Base-by-base conservation (phyloP, 2,888 invertebrate genomes). In the Mycalesis mineus region DNA sequence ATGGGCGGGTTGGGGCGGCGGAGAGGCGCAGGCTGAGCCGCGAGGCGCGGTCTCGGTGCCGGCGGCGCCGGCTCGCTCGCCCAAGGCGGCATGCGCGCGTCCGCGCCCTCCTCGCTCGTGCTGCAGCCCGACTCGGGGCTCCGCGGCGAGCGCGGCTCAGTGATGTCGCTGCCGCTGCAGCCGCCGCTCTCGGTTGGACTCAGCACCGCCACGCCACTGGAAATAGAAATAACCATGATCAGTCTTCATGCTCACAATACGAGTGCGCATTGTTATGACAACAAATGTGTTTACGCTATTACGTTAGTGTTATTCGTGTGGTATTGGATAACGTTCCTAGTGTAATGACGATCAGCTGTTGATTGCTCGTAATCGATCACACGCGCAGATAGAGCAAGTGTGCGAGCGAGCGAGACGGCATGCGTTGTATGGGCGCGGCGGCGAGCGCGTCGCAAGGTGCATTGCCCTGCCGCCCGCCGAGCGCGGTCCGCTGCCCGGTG, bases 141-240 rank as follows among this genome's bases (percentile, higher is more conserved):
- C 85, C 93, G 95, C 70, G 96, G 96, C 60, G 96, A 96, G 65
- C 95, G 94, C 57, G 96, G 96, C 83, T 96, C 96, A 70, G 95
- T 95, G 83, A 95, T 95, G 88, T 96, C 96, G 86, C 95, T 96
- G 71, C 92, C 88, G 72, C 91, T 91, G 91, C 80, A 90, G 73
- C 92, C 93, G 73, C 93, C 91, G 65, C 93, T 94, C 71, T 95
- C 95, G 62, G 94, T 92, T 75, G 94, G 93, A 88, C 95, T 94
- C 78, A 94, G 87, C 77, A 94, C 93, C 78, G 95, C 96, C 76
- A 96, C 96, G 69, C 96, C 96, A 91, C 96, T 96, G 92, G 15
- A 33, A 33, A 93, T 29, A 41, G 57, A 52, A 15, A 58, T 58
- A 48, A 39, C 17, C n/a, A n/a, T n/a, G 5, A 9, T 51, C 29